These are phyloP conservation scores for Piliocolobus tephrosceles DNA, from an alignment of 2,113 vertebrate genomes.

Conservation along the genomic window DNA sequence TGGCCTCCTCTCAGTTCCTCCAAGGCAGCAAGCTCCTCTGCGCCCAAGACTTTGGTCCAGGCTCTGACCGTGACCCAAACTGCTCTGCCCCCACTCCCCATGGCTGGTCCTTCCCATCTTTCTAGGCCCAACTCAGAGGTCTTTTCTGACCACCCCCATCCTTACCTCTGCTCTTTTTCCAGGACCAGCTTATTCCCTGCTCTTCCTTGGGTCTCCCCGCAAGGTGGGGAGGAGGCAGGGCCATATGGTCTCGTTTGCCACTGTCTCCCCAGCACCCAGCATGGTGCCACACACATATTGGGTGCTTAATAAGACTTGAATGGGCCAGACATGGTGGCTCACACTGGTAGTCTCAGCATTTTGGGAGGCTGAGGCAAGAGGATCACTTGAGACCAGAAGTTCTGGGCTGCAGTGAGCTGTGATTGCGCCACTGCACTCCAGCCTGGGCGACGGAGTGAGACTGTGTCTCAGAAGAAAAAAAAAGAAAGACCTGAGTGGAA, in stretches of 20 bases:
- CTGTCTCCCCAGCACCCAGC: not conserved
- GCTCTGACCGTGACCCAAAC: not conserved
- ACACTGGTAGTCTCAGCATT: not conserved
- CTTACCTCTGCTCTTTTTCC: fast-evolving
- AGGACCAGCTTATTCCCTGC: not conserved
- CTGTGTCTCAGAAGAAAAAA: not conserved
- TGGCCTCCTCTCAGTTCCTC: not conserved
- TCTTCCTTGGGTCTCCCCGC: not conserved
- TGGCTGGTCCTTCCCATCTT: no score
- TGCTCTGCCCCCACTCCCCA: fast-evolving
- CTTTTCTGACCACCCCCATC: not conserved
- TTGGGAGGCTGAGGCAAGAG: not conserved
- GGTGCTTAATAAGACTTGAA: not conserved
- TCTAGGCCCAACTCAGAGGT: not conserved
- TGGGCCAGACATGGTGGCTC: not conserved
- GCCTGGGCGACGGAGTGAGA: not conserved
- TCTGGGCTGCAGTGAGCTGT: no score
- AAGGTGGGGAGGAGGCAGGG: not conserved
- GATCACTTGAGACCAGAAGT: not conserved
- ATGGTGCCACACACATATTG: fast-evolving
- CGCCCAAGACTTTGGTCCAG: not conserved
- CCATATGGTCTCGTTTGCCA: fast-evolving
- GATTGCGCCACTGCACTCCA: not conserved
- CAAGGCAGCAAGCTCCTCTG: not conserved
- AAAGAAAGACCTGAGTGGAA: not conserved